These are phyloP conservation scores for Bufo gargarizans DNA, from an alignment of 2,113 vertebrate species.

Conservation along the genomic window DNA sequence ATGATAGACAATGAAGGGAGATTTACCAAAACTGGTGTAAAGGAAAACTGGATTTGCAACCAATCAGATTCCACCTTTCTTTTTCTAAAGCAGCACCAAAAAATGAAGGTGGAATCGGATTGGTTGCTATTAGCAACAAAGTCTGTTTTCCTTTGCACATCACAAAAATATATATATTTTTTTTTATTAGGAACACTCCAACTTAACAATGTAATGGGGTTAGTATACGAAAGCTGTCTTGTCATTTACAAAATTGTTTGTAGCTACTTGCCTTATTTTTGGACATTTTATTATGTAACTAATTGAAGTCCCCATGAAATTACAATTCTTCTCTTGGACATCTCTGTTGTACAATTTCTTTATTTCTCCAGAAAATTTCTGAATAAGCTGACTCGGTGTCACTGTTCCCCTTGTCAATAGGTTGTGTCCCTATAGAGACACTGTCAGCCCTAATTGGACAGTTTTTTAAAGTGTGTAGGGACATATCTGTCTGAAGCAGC, in stretches of 20 bases:
- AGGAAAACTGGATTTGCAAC: too few species aligned
- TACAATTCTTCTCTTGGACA: background rate
- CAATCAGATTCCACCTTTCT: too few species aligned
- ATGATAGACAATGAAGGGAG: background rate
- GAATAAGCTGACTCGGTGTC: background rate
- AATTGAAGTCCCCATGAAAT: background rate
- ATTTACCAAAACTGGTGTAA: too few species aligned
- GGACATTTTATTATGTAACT: background rate
- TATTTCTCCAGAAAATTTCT: background rate
- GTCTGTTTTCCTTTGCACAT: too few species aligned
- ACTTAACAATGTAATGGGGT: background rate
- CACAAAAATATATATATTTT: background rate
- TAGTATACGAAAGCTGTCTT: background rate
- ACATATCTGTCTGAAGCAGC: too few species aligned
- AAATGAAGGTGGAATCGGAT: too few species aligned
- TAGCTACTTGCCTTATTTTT: background rate
- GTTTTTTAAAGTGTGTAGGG: background rate
- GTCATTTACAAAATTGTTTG: background rate
- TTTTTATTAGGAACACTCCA: too few species aligned
- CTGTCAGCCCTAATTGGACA: background rate
- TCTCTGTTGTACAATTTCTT: background rate
- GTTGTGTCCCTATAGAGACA: background rate
- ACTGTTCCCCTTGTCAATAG: background rate
- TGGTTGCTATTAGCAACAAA: too few species aligned
- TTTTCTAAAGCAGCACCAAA: too few species aligned